Evolutionary conservation across 1,140 invertebrate species (phyloP).

Genomic region (Sesamia nonagrioides): DNA sequence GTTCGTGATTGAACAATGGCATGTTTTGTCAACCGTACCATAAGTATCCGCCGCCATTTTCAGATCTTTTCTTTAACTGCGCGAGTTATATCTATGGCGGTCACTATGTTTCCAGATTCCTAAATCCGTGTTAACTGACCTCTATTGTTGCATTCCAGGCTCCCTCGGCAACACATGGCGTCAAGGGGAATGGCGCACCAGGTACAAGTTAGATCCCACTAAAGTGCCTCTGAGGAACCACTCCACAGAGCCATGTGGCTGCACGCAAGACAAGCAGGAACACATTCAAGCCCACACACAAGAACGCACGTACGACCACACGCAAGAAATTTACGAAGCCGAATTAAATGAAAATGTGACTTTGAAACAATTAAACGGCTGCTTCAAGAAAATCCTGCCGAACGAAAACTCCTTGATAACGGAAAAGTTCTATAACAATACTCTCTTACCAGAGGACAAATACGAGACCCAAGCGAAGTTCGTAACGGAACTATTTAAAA

Average conservation of each 20-base stretch:
- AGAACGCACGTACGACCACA: background rate
- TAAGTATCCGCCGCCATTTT: too few relatives aligned
- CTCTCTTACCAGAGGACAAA: constrained; percentile 66
- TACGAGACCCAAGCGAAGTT: constrained; percentile 80
- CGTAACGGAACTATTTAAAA: constrained; percentile 75
- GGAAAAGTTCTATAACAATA: constrained; percentile 79
- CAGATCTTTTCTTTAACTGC: too few relatives aligned
- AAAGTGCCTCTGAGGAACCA: constrained; percentile 68
- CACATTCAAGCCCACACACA: too few relatives aligned
- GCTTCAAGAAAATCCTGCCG: constrained; percentile 65
- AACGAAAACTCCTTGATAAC: constrained; percentile 74
- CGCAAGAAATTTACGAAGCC: constrained; percentile 40
- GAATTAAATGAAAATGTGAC: constrained; percentile 45
- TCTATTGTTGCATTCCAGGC: constrained; percentile 70
- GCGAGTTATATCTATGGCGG: too few relatives aligned
- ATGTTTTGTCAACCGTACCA: too few relatives aligned
- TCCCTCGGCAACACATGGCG: constrained; percentile 85
- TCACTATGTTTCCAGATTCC: too few relatives aligned
- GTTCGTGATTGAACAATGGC: too few relatives aligned
- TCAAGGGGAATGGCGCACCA: constrained; percentile 83
- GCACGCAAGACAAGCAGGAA: constrained; percentile 4
- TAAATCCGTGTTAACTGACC: too few relatives aligned
- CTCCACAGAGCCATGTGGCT: constrained; percentile 46
- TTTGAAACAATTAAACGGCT: constrained; percentile 55
- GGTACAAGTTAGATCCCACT: constrained; percentile 72